Base-by-base conservation (phyloP, 2,113 vertebrate genomes). In the Tauraco erythrolophus region DNA sequence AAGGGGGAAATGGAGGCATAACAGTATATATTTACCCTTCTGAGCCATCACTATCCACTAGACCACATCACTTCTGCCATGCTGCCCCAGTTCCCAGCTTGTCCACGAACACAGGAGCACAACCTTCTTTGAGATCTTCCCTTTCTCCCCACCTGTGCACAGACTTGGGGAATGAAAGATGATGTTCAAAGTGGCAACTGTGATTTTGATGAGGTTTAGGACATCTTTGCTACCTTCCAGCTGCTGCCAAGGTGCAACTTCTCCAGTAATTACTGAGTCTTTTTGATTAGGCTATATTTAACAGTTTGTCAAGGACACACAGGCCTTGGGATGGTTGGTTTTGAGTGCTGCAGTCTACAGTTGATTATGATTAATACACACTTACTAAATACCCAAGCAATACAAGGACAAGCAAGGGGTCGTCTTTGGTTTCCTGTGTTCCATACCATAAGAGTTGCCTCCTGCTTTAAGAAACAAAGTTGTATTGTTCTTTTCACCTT, bases 231-330 rank as follows among this genome's bases (percentile, higher is more conserved):
- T 76, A 13, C 60, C 72, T 81, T 64, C 27, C 39, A 39, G 68
- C 35, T 71, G 62, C 78, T 66, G 62, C 56, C 68, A 58, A 62
- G 69, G 61, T 50, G 35, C 56, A 80, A 27, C 56, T 60, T 87
- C 69, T 54, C 21, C 65, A 39, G 31, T 65, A 91, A 87, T 94
- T 91, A 60, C 33, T 75, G 45, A 57, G 51, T 41, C 61, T 86
- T 51, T 94, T 75, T 88, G 83, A 91, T 95, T 41, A 94, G 64
- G 70, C 72, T 95, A 16, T 51, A 69, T 94, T 97, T 84, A 95
- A 65, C 84, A 54, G 24, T 60, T 92, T 70, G 60, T 56, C 85
- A 95, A 96, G 94, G 95, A 72, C 95, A 72, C 33, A 3, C 5
- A 35, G 65, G 66, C 64, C 92, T 94, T 12, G 22, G 39, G n/a